phyloP scores from a whole-genome alignment of 37 sponge, comb jelly and placozoan genomes.

The Amphimedon queenslandica region DNA sequence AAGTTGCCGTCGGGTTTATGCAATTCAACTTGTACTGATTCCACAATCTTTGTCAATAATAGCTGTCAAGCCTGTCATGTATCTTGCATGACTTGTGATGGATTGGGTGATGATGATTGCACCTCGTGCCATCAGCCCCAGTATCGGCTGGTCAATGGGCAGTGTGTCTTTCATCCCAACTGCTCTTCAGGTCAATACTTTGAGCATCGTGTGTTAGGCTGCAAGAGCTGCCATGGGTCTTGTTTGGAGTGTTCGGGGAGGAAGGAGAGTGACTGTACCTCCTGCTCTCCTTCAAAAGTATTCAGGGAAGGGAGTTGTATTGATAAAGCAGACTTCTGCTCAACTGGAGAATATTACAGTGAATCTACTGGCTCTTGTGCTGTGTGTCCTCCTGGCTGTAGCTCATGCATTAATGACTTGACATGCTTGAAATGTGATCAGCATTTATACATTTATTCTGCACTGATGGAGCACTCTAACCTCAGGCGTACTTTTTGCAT shows the following conservation, averaged over 20 bases:
- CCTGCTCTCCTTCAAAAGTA: conserved; percentile 8
- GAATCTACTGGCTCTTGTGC: conserved; percentile 14
- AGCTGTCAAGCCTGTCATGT: conserved; percentile 49
- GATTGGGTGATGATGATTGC: conserved; percentile 26
- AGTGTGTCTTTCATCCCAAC: conserved; percentile 21
- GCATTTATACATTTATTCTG: not conserved
- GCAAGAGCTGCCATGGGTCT: conserved; percentile 39
- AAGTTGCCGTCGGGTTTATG: conserved; percentile 17
- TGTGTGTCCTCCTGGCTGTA: conserved; percentile 29
- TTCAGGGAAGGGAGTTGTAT: conserved; percentile 12
- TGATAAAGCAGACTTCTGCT: conserved; percentile 3
- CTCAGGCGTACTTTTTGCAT: conserved; percentile 5
- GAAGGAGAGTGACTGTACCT: conserved; percentile 27
- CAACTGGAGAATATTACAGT: conserved; percentile 22
- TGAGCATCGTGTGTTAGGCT: conserved; percentile 30
- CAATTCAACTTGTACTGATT: conserved; percentile 19
- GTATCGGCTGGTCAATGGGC: conserved; percentile 11
- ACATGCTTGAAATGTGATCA: conserved; percentile 10
- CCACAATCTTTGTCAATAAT: conserved; percentile 7
- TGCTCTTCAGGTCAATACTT: conserved; percentile 30
- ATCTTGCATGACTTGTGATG: conserved; percentile 55
- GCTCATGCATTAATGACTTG: conserved; percentile 22
- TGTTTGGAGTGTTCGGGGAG: conserved; percentile 55
- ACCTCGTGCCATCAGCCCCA: conserved; percentile 34
- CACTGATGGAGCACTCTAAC: conserved; percentile 1